Evolutionary conservation across 2,888 invertebrate species (phyloP).

Genomic region (Leptinotarsa haldemani): DNA sequence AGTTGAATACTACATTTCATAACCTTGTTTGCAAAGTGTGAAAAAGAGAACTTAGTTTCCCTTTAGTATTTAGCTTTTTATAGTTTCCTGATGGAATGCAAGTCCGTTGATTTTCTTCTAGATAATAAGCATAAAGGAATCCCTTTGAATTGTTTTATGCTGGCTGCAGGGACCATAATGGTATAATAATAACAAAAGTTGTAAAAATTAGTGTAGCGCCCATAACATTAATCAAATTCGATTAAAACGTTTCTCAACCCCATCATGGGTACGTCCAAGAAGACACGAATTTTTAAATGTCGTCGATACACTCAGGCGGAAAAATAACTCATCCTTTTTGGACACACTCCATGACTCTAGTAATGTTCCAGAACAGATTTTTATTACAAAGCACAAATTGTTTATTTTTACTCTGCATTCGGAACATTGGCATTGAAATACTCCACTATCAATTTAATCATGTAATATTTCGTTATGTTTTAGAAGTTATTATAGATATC

Average conservation of each 20-base stretch:
- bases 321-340: background rate
- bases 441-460: conserved; percentile 27
- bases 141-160: conserved; percentile 34
- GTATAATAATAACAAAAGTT: conserved; percentile 26
- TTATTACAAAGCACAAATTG: background rate
- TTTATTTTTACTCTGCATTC: background rate
- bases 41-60: background rate
- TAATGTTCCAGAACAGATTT: background rate
- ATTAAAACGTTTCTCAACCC: background rate
- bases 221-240: background rate
- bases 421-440: conserved; percentile 37
- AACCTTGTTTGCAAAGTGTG: background rate
- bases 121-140: conserved; percentile 6
- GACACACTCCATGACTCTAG: too few species aligned
- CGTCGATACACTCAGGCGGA: background rate
- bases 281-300: background rate
- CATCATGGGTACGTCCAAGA: background rate
- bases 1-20: conserved; percentile 3
- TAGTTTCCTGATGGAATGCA: background rate
- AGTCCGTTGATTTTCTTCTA: background rate
- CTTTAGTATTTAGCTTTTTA: background rate
- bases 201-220: conserved; percentile 12
- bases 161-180: conserved; percentile 45
- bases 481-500: conserved; percentile 20
- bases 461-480: conserved; percentile 25